Conservation (phyloP, 2,113 vertebrate species). For the Verasper variegatus region DNA sequence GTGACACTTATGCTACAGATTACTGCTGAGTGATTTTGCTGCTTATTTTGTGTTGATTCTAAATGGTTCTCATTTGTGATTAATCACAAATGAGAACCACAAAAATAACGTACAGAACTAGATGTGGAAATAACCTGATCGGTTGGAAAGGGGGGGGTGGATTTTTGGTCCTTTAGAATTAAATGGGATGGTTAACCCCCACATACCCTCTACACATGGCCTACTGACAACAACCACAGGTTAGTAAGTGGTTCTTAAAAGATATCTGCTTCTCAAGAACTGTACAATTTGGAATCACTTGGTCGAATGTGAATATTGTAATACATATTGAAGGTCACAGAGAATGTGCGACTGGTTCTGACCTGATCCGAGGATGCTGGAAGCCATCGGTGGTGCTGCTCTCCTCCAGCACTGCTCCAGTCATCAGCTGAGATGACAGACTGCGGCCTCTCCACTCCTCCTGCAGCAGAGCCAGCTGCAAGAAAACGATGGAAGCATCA, state of each 20-base stretch:
- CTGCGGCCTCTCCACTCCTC: constrained; percentile 90
- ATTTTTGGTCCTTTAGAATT: no score
- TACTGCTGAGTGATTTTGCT: no score
- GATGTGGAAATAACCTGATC: no score
- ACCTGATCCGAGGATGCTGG: constrained; percentile 93
- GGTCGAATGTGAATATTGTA: no score
- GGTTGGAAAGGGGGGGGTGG: no score
- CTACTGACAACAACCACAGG: not conserved
- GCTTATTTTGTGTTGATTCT: no score
- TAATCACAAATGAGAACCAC: no score
- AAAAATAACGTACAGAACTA: no score
- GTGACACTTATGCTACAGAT: no score
- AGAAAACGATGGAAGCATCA: constrained; percentile 17
- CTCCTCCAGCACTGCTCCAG: constrained; percentile 88
- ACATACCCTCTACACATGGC: no score
- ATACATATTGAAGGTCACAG: not conserved
- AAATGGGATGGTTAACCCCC: no score
- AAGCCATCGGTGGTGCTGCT: constrained; percentile 82
- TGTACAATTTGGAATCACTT: not conserved
- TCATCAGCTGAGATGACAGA: constrained; percentile 87
- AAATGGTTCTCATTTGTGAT: no score
- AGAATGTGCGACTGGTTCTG: not conserved
- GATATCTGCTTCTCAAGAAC: not conserved
- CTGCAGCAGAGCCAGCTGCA: constrained; percentile 88
- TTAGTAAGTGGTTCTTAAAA: not conserved